Evolutionary conservation across 2,888 invertebrate genomes (phyloP).

Genomic region (Scaptomyza polygonia): DNA sequence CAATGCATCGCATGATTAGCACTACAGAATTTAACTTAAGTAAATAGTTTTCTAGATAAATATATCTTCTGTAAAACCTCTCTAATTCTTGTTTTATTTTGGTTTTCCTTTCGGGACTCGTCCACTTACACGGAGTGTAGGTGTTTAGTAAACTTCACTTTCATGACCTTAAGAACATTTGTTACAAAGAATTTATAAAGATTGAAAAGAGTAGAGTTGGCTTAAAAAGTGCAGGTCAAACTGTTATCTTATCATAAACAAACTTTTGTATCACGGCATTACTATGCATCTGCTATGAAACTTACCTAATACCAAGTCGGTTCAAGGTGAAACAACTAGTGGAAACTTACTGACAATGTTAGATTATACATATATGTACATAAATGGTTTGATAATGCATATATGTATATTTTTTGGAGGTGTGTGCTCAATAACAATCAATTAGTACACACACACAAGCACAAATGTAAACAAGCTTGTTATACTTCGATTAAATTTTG

Average conservation of each 20-base stretch:
- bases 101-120: neutral
- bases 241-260: slow-evolving; percentile 43
- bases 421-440: no score
- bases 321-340: slow-evolving; percentile 35
- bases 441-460: slow-evolving; percentile 3
- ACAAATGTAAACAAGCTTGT: neutral
- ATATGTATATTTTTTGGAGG: slow-evolving; percentile 43
- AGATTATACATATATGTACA: slow-evolving; percentile 1
- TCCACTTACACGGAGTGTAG: neutral
- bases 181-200: neutral
- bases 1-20: neutral
- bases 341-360: no score
- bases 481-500: slow-evolving; percentile 25
- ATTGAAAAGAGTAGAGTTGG: neutral
- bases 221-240: no score
- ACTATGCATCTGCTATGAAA: slow-evolving; percentile 7
- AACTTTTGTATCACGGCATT: slow-evolving; percentile 29
- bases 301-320: slow-evolving; percentile 9
- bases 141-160: no score
- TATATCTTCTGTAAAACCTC: neutral
- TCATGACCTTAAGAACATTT: neutral
- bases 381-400: neutral
- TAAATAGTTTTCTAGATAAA: neutral
- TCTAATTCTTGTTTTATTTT: neutral
- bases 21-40: neutral